These are phyloP conservation scores for Gorsachius goisagi DNA, from an alignment of 2,113 vertebrate genomes.

Conservation along the genomic window DNA sequence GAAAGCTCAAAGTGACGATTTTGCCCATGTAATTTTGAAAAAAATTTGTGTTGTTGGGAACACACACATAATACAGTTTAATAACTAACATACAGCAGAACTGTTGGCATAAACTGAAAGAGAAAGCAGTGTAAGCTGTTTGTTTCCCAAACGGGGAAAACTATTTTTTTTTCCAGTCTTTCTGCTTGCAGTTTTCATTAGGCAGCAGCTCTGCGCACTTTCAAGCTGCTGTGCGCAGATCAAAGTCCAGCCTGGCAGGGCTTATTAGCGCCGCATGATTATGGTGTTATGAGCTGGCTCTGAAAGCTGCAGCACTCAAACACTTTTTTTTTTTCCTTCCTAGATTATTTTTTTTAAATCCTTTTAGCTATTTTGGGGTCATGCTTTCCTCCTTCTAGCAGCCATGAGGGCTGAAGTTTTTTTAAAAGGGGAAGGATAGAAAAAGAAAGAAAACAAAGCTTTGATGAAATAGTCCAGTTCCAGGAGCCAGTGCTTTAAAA, in stretches of 20 bases:
- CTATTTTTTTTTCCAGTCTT: neutral
- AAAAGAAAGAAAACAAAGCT: neutral
- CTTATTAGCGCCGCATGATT: conserved; percentile 52
- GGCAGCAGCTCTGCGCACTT: conserved; percentile 19
- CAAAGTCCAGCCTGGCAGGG: conserved; percentile 57
- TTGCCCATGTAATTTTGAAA: neutral
- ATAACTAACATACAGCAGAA: neutral
- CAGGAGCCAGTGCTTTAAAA: neutral
- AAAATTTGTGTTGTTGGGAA: neutral
- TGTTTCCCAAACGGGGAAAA: neutral
- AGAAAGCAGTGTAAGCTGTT: conserved; percentile 21
- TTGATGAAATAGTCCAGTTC: neutral
- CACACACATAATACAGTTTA: neutral
- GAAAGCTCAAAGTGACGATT: neutral
- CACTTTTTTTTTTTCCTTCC: neutral
- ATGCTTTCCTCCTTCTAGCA: neutral
- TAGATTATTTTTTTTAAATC: neutral
- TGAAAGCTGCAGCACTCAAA: conserved; percentile 32
- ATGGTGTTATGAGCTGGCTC: conserved; percentile 26
- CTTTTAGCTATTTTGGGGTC: neutral
- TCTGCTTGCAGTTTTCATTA: conserved; percentile 46
- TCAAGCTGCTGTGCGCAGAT: conserved; percentile 42
- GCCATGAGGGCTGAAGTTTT: neutral
- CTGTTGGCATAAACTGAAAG: conserved; percentile 24
- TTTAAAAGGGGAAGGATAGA: neutral